phyloP scores from a whole-genome alignment of 2,888 invertebrate species.

The Ormyrus rosae region DNA sequence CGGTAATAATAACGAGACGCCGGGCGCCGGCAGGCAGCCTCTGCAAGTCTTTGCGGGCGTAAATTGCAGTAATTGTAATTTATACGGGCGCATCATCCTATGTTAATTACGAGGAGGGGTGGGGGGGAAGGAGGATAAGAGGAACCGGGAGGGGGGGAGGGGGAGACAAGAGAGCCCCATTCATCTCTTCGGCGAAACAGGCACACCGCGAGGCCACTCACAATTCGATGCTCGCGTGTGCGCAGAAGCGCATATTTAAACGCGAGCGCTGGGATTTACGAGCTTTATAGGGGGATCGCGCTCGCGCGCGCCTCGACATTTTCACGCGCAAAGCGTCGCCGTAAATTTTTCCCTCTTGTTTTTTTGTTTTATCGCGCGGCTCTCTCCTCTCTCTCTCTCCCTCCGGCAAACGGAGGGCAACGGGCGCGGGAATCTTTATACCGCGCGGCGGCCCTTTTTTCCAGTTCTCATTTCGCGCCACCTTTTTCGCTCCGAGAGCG shows the following conservation, averaged over 20 bases:
- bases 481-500: neutral
- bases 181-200: slow-evolving; percentile 30
- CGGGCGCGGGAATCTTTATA: slow-evolving; percentile 21
- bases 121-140: neutral
- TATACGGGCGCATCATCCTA: slow-evolving; percentile 33
- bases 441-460: neutral
- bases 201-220: neutral
- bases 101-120: slow-evolving; percentile 34
- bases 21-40: neutral
- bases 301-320: slow-evolving; percentile 7
- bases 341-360: slow-evolving; percentile 34
- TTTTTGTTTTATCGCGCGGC: slow-evolving; percentile 24
- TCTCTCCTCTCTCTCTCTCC: no score
- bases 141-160: neutral
- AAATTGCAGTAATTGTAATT: slow-evolving; percentile 45
- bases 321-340: slow-evolving; percentile 21
- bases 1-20: neutral
- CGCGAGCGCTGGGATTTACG: slow-evolving; percentile 35
- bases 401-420: neutral
- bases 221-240: slow-evolving; percentile 7
- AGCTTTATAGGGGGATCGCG: slow-evolving; percentile 21
- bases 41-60: neutral
- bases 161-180: neutral
- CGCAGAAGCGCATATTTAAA: slow-evolving; percentile 35
- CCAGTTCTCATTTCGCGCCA: neutral